phyloP scores from a whole-genome alignment of 2,797 vertebrate species.

The Labeo calbasu region DNA sequence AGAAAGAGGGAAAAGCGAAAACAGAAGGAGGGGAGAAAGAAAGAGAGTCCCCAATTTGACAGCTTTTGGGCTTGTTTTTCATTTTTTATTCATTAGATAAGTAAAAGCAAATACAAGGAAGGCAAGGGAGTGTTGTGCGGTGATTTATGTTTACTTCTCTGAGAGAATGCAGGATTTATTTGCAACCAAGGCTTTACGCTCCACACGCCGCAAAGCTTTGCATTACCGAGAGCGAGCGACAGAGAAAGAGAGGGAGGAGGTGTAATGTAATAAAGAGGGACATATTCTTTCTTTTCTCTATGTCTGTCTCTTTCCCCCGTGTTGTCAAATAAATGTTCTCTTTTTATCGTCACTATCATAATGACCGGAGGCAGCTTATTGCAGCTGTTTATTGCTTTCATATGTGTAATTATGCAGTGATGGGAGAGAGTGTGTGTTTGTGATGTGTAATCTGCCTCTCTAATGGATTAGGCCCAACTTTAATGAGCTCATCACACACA shows the following conservation, averaged over 20 bases:
- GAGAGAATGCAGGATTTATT: conserved; percentile 80
- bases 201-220: conserved; percentile 71
- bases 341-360: conserved; percentile 75
- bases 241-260: conserved; percentile 29
- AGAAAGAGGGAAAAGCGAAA: conserved; percentile 42
- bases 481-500: conserved; percentile 51
- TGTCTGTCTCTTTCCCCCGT: conserved; percentile 56
- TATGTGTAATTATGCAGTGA: conserved; percentile 74
- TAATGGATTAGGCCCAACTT: conserved; percentile 55
- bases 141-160: conserved; percentile 81
- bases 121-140: conserved; percentile 62
- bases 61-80: conserved; percentile 72
- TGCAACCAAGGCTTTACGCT: conserved; percentile 73
- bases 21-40: conserved; percentile 14
- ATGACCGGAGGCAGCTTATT: conserved; percentile 76
- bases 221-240: conserved; percentile 62
- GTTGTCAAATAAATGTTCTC: conserved; percentile 69
- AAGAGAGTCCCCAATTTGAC: conserved; percentile 50
- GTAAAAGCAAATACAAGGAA: conserved; percentile 78
- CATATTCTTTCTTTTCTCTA: conserved; percentile 57
- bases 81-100: conserved; percentile 81
- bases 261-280: conserved; percentile 41
- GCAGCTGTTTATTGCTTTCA: conserved; percentile 77
- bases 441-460: conserved; percentile 52
- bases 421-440: conserved; percentile 47